A percentile compares a stretch with the other conserved stretches of the same genome.
Conservation (phyloP, 64 coral and sea anemone species). For the Stichodactyla helianthus region DNA sequence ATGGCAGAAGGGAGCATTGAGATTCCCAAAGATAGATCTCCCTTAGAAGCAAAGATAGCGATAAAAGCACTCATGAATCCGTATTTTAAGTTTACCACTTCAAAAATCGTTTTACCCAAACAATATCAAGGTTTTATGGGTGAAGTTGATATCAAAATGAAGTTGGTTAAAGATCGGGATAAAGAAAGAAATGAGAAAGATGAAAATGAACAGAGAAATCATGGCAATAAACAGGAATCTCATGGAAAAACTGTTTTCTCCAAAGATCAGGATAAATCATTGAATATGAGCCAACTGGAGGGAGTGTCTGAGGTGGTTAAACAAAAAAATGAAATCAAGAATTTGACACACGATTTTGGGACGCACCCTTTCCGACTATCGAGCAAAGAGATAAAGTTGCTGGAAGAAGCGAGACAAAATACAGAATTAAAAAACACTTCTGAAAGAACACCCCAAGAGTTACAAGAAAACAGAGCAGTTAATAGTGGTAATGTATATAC, state of each 20-base stretch:
- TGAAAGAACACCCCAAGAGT: not conserved
- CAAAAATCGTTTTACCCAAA: not conserved
- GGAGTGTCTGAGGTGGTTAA: not conserved
- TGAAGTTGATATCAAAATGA: not conserved
- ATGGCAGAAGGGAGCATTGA: not conserved
- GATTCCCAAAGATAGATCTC: slow-evolving; percentile 18
- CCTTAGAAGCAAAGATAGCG: slow-evolving; percentile 38
- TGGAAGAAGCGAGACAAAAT: not conserved
- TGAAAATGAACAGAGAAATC: not conserved
- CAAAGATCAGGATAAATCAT: not conserved
- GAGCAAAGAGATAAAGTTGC: not conserved
- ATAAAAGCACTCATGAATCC: slow-evolving; percentile 40
- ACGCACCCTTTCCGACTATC: not conserved
- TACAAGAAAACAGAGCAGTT: not conserved
- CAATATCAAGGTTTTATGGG: not conserved
- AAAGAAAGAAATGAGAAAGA: not conserved
- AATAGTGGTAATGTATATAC: not conserved
- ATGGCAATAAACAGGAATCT: not conserved
- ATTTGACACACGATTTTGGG: not conserved
- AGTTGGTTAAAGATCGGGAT: not conserved
- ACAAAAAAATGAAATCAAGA: not conserved
- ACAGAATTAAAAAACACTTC: not conserved
- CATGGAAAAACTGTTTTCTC: not conserved
- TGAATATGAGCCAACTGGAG: not conserved
- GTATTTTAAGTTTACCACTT: slow-evolving; percentile 9